Evolutionary conservation across 2,797 vertebrate species (phyloP).

Genomic region (Gymnothorax javanicus): DNA sequence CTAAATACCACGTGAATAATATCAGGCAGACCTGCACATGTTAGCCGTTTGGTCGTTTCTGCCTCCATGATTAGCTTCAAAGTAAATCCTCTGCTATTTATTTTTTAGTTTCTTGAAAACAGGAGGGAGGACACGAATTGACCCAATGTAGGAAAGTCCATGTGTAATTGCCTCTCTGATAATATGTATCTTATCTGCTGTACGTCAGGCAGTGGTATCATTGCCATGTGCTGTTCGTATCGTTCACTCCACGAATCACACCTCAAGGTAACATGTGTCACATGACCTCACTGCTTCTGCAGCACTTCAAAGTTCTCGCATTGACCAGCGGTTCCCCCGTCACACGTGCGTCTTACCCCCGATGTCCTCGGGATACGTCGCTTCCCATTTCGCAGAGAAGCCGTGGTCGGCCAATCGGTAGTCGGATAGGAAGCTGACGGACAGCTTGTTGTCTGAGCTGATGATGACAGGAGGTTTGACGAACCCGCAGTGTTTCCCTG

Average conservation of each 20-base stretch:
- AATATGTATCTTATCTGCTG: background rate
- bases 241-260: background rate
- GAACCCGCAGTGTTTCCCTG: conserved; percentile 73
- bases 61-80: background rate
- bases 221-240: background rate
- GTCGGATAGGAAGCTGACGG: conserved; percentile 72
- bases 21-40: background rate
- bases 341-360: conserved; percentile 60
- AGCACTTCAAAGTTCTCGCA: background rate
- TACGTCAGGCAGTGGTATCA: background rate
- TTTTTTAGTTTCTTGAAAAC: background rate
- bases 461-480: conserved; percentile 70
- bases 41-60: background rate
- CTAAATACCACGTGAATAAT: background rate
- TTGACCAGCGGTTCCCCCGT: too few species aligned
- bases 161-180: background rate
- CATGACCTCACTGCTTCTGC: background rate
- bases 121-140: background rate
- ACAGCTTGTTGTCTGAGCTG: conserved; percentile 65
- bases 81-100: background rate
- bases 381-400: conserved; percentile 75
- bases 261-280: background rate
- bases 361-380: conserved; percentile 74
- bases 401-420: conserved; percentile 70
- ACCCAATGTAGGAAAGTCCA: background rate